These are phyloP conservation scores for Erpobdella octoculata DNA, from an alignment of 2,888 invertebrate species.

Conservation along the genomic window DNA sequence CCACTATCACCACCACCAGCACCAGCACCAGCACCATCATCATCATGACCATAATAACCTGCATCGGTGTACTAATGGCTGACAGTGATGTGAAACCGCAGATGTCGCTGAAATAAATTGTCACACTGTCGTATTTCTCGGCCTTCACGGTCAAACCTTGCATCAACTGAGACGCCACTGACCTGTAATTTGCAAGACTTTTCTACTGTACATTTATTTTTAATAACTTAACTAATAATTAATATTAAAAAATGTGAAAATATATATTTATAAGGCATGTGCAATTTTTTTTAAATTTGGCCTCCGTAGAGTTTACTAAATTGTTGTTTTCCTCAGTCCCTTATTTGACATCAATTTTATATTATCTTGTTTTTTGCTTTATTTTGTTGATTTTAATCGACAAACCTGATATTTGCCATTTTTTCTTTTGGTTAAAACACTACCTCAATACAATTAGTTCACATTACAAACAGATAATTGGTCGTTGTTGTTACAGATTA, in stretches of 20 bases:
- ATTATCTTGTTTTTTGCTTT: not conserved
- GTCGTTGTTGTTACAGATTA: too few species aligned
- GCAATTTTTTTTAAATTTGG: not conserved
- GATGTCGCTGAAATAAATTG: conserved; percentile 57
- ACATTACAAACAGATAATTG: too few species aligned
- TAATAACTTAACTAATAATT: not conserved
- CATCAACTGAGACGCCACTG: conserved; percentile 49
- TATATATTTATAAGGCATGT: not conserved
- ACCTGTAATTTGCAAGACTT: conserved; percentile 31
- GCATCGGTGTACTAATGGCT: conserved; percentile 44
- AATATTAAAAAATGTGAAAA: not conserved
- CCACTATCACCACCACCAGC: not conserved
- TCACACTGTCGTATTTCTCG: conserved; percentile 54
- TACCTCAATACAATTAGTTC: not conserved
- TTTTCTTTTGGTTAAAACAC: not conserved
- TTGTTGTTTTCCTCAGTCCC: too few species aligned
- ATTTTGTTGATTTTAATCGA: too few species aligned
- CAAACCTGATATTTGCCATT: too few species aligned
- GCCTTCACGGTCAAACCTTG: conserved; percentile 55
- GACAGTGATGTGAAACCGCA: conserved; percentile 57
- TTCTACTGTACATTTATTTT: not conserved
- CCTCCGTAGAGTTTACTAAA: not conserved
- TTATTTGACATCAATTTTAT: not conserved
- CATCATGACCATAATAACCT: conserved; percentile 27
- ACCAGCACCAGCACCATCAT: conserved; percentile 9